A percentile compares a stretch with the other conserved stretches of the same genome.
Evolutionary conservation across 2,797 vertebrate genomes (phyloP).

Genomic region (Muraenolepis orangiensis): DNA sequence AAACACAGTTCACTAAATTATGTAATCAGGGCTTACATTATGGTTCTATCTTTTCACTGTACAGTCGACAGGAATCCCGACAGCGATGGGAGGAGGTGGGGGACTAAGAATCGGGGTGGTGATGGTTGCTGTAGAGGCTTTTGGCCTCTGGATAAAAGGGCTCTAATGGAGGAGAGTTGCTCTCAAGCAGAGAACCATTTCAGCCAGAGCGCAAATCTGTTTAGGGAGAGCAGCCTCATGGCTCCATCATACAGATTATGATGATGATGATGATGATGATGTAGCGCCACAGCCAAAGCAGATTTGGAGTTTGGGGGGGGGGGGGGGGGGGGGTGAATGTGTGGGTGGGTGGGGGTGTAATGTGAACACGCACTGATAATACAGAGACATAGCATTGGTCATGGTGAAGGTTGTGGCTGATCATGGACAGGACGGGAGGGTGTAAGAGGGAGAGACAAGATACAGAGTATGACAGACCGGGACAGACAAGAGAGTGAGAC

Average conservation of each 20-base stretch:
- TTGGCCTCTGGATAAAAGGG: constrained; percentile 52
- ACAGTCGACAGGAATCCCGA: constrained; percentile 60
- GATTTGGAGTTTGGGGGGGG: constrained; percentile 51
- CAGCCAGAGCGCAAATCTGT: constrained; percentile 61
- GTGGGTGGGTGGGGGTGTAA: neutral
- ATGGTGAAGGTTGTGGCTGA: too few species aligned
- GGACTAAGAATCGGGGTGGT: neutral
- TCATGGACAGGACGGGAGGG: too few species aligned
- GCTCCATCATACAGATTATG: constrained; percentile 70
- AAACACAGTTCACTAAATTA: neutral
- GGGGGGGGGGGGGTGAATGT: neutral
- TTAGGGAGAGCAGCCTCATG: constrained; percentile 58
- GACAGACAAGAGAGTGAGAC: too few species aligned
- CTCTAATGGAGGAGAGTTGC: constrained; percentile 60
- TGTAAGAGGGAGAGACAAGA: too few species aligned
- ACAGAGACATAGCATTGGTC: neutral
- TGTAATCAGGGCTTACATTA: constrained; percentile 25
- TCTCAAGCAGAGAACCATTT: constrained; percentile 54
- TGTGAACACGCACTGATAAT: neutral
- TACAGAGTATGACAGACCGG: too few species aligned
- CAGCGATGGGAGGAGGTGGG: constrained; percentile 27
- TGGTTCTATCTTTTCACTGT: constrained; percentile 53
- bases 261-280: too few species aligned
- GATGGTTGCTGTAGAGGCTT: neutral
- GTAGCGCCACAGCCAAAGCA: constrained; percentile 63